phyloP scores from a whole-genome alignment of 2,888 invertebrate genomes.

The Clistopyga incitator region DNA sequence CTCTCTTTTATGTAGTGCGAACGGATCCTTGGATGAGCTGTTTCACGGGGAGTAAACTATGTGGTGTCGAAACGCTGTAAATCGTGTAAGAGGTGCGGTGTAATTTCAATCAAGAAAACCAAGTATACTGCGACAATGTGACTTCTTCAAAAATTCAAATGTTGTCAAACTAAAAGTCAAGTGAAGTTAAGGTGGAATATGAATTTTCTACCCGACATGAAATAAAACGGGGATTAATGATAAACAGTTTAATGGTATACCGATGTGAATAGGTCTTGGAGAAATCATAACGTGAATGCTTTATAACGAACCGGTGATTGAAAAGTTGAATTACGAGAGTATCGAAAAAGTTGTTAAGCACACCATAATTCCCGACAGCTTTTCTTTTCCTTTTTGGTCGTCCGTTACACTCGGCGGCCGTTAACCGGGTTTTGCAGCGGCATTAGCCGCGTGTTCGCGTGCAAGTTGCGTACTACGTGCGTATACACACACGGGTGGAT shows the following conservation, averaged over 20 bases:
- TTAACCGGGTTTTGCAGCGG: constrained; percentile 71
- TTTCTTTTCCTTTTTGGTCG: constrained; percentile 73
- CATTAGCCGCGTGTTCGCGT: constrained; percentile 56
- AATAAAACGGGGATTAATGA: background rate
- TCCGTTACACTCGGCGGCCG: constrained; percentile 71
- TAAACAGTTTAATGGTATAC: background rate
- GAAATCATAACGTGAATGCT: background rate
- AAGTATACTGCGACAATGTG: too few relatives aligned
- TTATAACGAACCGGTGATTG: constrained; percentile 16
- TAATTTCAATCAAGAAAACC: too few relatives aligned
- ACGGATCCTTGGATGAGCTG: too few relatives aligned
- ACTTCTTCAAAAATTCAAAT: too few relatives aligned
- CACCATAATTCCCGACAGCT: constrained; percentile 63
- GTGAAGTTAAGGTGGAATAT: background rate
- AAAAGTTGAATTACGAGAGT: constrained; percentile 39
- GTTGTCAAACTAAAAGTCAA: too few relatives aligned
- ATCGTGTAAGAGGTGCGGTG: too few relatives aligned
- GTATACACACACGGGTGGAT: constrained; percentile 59
- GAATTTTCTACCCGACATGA: background rate
- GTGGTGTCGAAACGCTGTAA: too few relatives aligned
- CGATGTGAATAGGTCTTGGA: background rate
- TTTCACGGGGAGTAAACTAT: too few relatives aligned
- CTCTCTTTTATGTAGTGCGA: too few relatives aligned
- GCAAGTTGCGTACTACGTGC: constrained; percentile 48
- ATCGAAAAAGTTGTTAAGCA: constrained; percentile 50